Base-by-base conservation (phyloP, 2,888 invertebrate genomes). In the Limnephilus auricula region DNA sequence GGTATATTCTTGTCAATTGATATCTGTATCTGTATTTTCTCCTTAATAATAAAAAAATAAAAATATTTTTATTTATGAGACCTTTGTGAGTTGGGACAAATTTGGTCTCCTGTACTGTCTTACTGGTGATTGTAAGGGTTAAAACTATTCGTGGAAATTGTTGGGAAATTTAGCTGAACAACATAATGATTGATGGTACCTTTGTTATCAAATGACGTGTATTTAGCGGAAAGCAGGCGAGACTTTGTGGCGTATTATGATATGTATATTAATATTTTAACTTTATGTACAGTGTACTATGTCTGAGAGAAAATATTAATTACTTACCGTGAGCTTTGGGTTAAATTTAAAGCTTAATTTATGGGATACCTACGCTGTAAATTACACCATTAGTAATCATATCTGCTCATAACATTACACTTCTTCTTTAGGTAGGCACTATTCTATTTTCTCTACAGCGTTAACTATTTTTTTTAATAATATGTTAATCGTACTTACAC, bases 121-220 rank as follows among this genome's bases (percentile, higher is more conserved):
- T n/a, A n/a, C n/a, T n/a, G n/a, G n/a, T n/a, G n/a, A n/a, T n/a
- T n/a, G 50, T 65, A 18, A 65, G 50, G 6, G 5, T 65, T 65
- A 65, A 65, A 65, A 65, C 50, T 25, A 25, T 5, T 25, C 18
- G 25, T 2, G 50, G 50, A 65, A 65, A 65, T 1, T 65, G 50
- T 65, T 4, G 50, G 25, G 25, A 65, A 65, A 18, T 25, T 40
- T 25, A 65, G 25, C 50, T 6, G 18, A 65, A 65, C 50, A 65
- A 65, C 80, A 80, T 30, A 32, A 80, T 80, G 80, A 80, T 80
- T 80, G 30, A 80, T 80, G 80, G 31, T 15, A 31, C 80, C 9
- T 80, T 80, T 31, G 80, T 80, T 80, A 80, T 80, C 80, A 80
- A 30, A 32, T 31, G 80, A 32, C 80, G 31, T 80, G 80, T 80